phyloP scores from a whole-genome alignment of 2,113 vertebrate genomes.

The Microtus montanus region DNA sequence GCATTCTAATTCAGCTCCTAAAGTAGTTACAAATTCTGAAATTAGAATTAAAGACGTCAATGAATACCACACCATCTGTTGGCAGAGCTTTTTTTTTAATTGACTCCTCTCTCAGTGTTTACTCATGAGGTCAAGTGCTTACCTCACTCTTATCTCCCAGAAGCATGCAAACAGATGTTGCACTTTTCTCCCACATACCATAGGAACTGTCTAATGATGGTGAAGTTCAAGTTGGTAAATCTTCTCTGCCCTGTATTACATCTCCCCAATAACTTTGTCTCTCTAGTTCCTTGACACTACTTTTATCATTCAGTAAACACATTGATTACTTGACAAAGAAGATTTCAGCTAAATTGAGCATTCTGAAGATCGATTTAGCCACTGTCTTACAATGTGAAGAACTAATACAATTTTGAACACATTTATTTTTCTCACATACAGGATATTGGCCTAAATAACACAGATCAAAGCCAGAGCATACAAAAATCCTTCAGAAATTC shows the following conservation, averaged over 20 bases:
- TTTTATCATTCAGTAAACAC: slow-evolving; percentile 76
- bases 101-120: slow-evolving; percentile 5
- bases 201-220: slow-evolving; percentile 57
- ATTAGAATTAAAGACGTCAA: slow-evolving; percentile 26
- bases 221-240: slow-evolving; percentile 62
- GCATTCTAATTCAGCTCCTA: slow-evolving; percentile 16
- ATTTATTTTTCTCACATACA: slow-evolving; percentile 55
- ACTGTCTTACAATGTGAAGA: slow-evolving; percentile 62
- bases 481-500: slow-evolving; percentile 52
- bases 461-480: slow-evolving; percentile 20
- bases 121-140: slow-evolving; percentile 49
- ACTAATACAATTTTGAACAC: slow-evolving; percentile 62
- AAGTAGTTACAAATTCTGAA: slow-evolving; percentile 11
- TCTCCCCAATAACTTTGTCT: slow-evolving; percentile 59
- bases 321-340: slow-evolving; percentile 73
- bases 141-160: slow-evolving; percentile 46
- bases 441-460: slow-evolving; percentile 39
- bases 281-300: slow-evolving; percentile 40
- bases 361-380: slow-evolving; percentile 40
- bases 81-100: not conserved
- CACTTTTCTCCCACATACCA: slow-evolving; percentile 34
- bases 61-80: not conserved
- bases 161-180: slow-evolving; percentile 25
- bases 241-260: slow-evolving; percentile 37
- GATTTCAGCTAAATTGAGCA: slow-evolving; percentile 61